These are phyloP conservation scores for Thamnophis elegans DNA, from an alignment of 2,797 vertebrate species.

Conservation along the genomic window DNA sequence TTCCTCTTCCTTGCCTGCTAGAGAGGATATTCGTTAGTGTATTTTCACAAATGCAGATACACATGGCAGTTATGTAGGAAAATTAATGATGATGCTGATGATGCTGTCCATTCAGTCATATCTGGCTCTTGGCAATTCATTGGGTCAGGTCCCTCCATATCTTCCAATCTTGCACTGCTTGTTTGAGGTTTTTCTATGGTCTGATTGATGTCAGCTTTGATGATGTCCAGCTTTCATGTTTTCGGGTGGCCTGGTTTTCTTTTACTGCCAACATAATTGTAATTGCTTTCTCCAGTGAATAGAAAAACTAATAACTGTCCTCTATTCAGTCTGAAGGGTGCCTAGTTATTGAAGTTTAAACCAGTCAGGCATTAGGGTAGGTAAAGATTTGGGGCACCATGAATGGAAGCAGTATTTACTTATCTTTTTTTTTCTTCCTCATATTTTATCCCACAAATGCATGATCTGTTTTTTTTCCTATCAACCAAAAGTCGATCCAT, in stretches of 20 bases:
- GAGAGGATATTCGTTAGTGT: not conserved
- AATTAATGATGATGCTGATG: not conserved
- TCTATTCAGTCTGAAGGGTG: not conserved
- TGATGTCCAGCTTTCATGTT: no score
- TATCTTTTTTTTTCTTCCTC: not conserved
- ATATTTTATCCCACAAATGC: not conserved
- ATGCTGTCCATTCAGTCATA: not conserved
- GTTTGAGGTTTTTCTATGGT: no score
- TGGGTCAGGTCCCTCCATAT: not conserved
- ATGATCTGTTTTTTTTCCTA: not conserved
- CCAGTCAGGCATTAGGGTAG: not conserved
- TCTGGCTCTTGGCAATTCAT: not conserved
- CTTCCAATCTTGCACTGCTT: no score
- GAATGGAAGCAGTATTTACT: not conserved
- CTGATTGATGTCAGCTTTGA: no score
- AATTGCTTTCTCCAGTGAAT: no score
- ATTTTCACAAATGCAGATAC: not conserved
- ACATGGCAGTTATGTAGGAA: not conserved
- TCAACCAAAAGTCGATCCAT: not conserved
- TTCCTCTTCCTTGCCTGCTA: not conserved
- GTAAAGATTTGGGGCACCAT: not conserved
- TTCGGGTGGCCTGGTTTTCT: no score
- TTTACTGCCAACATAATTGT: no score
- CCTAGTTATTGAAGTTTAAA: not conserved
- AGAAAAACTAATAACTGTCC: not conserved